These are phyloP conservation scores for Cephalophus harveyi DNA, from an alignment of 2,113 vertebrate genomes.

Conservation along the genomic window DNA sequence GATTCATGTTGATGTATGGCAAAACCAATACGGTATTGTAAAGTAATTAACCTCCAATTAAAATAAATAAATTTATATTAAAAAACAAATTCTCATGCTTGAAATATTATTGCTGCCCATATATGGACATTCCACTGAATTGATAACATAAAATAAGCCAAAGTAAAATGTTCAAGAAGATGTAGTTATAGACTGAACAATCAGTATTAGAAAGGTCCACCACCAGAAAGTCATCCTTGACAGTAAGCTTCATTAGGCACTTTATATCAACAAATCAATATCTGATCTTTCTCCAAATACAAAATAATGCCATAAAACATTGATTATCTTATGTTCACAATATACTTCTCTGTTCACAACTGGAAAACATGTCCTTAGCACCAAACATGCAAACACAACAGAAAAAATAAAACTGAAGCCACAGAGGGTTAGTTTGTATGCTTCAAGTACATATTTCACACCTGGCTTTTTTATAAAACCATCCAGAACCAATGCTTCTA, in stretches of 20 bases:
- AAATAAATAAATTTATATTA: too few species aligned
- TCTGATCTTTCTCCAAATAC: not conserved
- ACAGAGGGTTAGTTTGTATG: not conserved
- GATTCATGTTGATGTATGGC: too few species aligned
- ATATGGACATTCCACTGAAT: not conserved
- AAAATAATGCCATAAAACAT: constrained; percentile 4
- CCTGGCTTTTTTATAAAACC: not conserved
- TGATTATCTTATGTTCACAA: not conserved
- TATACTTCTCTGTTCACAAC: not conserved
- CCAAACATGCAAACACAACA: not conserved
- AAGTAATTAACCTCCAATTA: too few species aligned
- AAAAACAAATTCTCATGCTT: not conserved
- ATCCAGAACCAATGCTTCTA: not conserved
- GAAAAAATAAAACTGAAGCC: not conserved
- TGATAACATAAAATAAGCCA: constrained; percentile 26
- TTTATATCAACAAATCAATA: not conserved
- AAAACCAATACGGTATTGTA: too few species aligned
- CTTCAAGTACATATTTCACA: not conserved
- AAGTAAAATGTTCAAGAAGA: constrained; percentile 1
- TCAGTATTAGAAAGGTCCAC: not conserved
- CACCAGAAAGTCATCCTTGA: not conserved
- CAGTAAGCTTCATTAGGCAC: not conserved
- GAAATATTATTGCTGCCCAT: not conserved
- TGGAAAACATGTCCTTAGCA: not conserved
- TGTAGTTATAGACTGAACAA: not conserved